A percentile compares a stretch with the other conserved stretches of the same genome.
These are phyloP conservation scores for Hemibagrus guttatus DNA, from an alignment of 2,797 vertebrate genomes.

Conservation along the genomic window DNA sequence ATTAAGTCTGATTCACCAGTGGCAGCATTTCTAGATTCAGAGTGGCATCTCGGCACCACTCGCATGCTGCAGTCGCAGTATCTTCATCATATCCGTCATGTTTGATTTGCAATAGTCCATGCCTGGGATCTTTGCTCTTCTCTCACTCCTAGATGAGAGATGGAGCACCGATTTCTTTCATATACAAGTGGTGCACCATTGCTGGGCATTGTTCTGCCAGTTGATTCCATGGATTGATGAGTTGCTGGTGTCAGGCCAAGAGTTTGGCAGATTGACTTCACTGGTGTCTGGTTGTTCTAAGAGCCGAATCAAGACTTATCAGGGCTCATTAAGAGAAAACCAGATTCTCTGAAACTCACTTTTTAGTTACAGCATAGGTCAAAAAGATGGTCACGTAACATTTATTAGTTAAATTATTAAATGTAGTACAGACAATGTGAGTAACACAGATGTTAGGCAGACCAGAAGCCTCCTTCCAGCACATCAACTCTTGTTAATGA, in stretches of 20 bases:
- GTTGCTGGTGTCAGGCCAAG: not conserved
- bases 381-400: not conserved
- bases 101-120: conserved; percentile 37
- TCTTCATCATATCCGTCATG: conserved; percentile 50
- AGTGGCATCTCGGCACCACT: conserved; percentile 27
- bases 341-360: not conserved
- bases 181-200: conserved; percentile 6
- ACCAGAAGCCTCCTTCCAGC: not conserved
- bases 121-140: conserved; percentile 12
- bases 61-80: conserved; percentile 16
- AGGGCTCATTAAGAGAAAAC: conserved; percentile 10
- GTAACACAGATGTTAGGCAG: not conserved
- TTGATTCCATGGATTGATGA: conserved; percentile 39
- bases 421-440: not conserved
- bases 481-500: not conserved
- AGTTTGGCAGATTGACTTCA: conserved; percentile 38
- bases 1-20: conserved; percentile 35
- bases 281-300: conserved; percentile 18
- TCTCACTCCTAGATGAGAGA: not conserved
- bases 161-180: conserved; percentile 18
- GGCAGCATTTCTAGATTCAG: conserved; percentile 32
- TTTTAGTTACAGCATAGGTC: conserved; percentile 25
- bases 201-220: conserved; percentile 9
- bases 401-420: not conserved
- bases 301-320: conserved; percentile 22